Percentiles rank a stretch among this genome's conserved stretches.
phyloP scores from a whole-genome alignment of 1,140 invertebrate species.

The Nilaparvata lugens region DNA sequence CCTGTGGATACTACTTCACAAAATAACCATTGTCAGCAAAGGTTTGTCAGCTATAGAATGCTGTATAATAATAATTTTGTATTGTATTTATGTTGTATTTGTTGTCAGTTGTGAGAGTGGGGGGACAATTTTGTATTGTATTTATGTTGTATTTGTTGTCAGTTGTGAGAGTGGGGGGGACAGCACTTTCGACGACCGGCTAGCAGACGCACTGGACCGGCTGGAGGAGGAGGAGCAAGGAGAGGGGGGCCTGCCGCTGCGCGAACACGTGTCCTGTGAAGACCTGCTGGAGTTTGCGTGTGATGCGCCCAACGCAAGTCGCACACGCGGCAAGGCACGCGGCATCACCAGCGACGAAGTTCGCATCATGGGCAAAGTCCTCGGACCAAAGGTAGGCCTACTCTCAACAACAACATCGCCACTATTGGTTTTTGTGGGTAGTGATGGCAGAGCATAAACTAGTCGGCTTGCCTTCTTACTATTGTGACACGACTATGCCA shows the following conservation, averaged over 20 bases:
- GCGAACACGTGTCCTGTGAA: conserved; percentile 83
- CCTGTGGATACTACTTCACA: too few species aligned
- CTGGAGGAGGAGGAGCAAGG: conserved; percentile 44
- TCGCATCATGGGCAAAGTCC: conserved; percentile 80
- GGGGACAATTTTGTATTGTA: too few species aligned
- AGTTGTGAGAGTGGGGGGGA: not conserved
- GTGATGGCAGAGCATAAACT: conserved; percentile 4
- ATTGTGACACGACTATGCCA: too few species aligned
- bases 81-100: too few species aligned
- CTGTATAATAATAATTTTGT: too few species aligned
- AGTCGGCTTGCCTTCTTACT: too few species aligned
- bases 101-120: not conserved
- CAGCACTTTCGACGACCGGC: conserved; percentile 43
- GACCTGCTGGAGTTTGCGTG: conserved; percentile 85
- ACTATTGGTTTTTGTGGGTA: conserved; percentile 12
- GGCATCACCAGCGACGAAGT: conserved; percentile 84
- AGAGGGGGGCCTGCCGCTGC: conserved; percentile 17
- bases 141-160: too few species aligned
- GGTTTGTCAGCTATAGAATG: not conserved
- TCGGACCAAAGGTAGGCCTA: conserved; percentile 57
- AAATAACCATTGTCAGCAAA: too few species aligned
- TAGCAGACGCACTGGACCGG: conserved; percentile 53
- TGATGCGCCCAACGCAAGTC: conserved; percentile 57
- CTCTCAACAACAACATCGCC: too few species aligned
- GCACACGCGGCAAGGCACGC: conserved; percentile 58